These are phyloP conservation scores for Aplochiton taeniatus DNA, from an alignment of 2,797 vertebrate genomes.

Conservation along the genomic window DNA sequence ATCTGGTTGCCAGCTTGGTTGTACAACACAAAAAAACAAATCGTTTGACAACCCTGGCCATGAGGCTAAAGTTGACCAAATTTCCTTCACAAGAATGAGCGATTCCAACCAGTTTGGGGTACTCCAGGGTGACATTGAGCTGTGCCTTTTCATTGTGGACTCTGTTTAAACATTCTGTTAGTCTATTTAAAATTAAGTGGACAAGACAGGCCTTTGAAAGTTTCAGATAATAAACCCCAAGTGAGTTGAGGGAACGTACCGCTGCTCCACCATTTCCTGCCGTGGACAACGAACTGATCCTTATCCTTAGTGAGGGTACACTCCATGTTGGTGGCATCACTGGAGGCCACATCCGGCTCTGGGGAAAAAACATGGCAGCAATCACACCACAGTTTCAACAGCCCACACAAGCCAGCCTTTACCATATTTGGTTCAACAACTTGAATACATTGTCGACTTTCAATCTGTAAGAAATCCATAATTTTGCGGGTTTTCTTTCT, in stretches of 20 bases:
- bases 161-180: not conserved
- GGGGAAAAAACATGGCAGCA: slow-evolving; percentile 1
- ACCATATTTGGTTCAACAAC: not conserved
- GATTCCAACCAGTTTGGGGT: not conserved
- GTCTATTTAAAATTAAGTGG: not conserved
- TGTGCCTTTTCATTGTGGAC: slow-evolving; percentile 8
- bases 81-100: too few relatives aligned
- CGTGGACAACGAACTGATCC: slow-evolving; percentile 80
- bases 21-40: too few relatives aligned
- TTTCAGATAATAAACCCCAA: not conserved
- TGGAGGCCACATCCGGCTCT: slow-evolving; percentile 93
- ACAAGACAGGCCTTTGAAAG: not conserved
- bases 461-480: too few relatives aligned
- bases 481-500: too few relatives aligned
- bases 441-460: not conserved
- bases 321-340: slow-evolving; percentile 90
- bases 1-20: not conserved
- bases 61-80: too few relatives aligned
- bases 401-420: too few relatives aligned
- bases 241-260: slow-evolving; percentile 75
- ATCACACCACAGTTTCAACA: not conserved
- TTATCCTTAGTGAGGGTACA: slow-evolving; percentile 80
- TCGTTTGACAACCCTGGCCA: too few relatives aligned
- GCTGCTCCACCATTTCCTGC: slow-evolving; percentile 96
- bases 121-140: slow-evolving; percentile 9